Evolutionary conservation across 2,888 invertebrate species (phyloP), one percentile per base, ranked within the genome.

Genomic region (Hedychridium roseum): DNA sequence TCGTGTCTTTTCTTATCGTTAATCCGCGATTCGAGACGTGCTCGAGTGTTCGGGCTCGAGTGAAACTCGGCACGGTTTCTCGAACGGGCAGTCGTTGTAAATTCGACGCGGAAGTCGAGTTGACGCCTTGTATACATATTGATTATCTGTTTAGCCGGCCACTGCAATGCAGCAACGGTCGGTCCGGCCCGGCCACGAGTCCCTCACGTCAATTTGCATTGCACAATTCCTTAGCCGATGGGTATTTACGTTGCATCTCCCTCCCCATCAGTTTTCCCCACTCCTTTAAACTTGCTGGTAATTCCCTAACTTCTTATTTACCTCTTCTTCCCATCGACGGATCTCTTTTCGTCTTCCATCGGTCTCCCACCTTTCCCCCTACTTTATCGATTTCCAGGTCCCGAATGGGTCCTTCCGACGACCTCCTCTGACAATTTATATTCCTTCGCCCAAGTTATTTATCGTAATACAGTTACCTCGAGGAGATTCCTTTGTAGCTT

Each of bases 131-230:
- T 63, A 54, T 66, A 69, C n/a, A n/a, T 71, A 71, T 71, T 61
- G 71, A 71, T 71, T 71, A 71, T 71, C 64, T 64, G 65, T 68
- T 68, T 65, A 69, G 56, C 63, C 56, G 63, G 64, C 67, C 65
- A 71, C 71, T 70, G 71, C 71, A 71, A 68, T 71, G 71, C 71
- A 71, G 70, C 71, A 71, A n/a, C n/a, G n/a, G 62, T 65, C 65
- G 60, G 48, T 56, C 23, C 48, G 57, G 46, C 54, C 57, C 49
- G 35, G 43, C 50, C 54, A 57, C 48, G 52, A 60, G 60, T 52
- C 47, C 52, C 59, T 58, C 57, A 56, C 56, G 54, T 56, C 64
- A 59, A 68, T 67, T 68, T 68, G 64, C 64, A 68, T 68, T 64
- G 47, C 50, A 51, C 56, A 53, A 57, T 62, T 55, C 56, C 50